Evolutionary conservation across 2,888 invertebrate genomes (phyloP).

Genomic region (Dermolepida albohirtum): DNA sequence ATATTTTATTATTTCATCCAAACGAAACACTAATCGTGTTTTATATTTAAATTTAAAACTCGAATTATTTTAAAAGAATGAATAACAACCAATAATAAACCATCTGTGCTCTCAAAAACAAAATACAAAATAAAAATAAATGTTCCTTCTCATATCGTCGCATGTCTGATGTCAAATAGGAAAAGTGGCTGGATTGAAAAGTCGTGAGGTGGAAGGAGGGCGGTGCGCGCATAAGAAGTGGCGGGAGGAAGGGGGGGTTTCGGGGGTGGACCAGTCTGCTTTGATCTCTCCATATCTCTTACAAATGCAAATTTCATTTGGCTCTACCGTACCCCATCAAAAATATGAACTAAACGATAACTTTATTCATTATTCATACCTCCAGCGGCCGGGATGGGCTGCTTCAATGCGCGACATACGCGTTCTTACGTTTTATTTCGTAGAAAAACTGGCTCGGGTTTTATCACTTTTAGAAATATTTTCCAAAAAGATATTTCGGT

Average conservation of each 20-base stretch:
- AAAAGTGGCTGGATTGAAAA: slow-evolving; percentile 42
- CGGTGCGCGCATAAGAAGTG: slow-evolving; percentile 36
- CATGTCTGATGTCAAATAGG: slow-evolving; percentile 36
- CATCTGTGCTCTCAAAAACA: not conserved
- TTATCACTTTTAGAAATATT: too few species aligned
- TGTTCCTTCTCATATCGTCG: slow-evolving; percentile 13
- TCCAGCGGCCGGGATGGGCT: slow-evolving; percentile 57
- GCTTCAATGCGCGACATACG: slow-evolving; percentile 48
- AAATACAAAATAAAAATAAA: slow-evolving; percentile 19
- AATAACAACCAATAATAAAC: too few species aligned
- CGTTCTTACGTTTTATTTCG: slow-evolving; percentile 38
- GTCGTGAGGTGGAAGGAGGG: slow-evolving; percentile 29
- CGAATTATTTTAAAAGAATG: too few species aligned
- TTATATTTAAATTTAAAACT: not conserved
- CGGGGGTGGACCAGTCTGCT: slow-evolving; percentile 54
- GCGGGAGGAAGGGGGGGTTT: slow-evolving; percentile 25
- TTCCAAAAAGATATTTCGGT: too few species aligned
- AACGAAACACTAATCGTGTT: too few species aligned
- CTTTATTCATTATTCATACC: slow-evolving; percentile 73
- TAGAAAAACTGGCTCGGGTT: too few species aligned
- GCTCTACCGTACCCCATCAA: slow-evolving; percentile 67
- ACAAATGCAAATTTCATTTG: slow-evolving; percentile 69
- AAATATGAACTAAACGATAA: slow-evolving; percentile 75
- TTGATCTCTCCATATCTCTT: slow-evolving; percentile 68
- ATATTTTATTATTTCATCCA: too few species aligned